phyloP scores from a whole-genome alignment of 2,797 vertebrate species.

The Sebastes hubbsi region DNA sequence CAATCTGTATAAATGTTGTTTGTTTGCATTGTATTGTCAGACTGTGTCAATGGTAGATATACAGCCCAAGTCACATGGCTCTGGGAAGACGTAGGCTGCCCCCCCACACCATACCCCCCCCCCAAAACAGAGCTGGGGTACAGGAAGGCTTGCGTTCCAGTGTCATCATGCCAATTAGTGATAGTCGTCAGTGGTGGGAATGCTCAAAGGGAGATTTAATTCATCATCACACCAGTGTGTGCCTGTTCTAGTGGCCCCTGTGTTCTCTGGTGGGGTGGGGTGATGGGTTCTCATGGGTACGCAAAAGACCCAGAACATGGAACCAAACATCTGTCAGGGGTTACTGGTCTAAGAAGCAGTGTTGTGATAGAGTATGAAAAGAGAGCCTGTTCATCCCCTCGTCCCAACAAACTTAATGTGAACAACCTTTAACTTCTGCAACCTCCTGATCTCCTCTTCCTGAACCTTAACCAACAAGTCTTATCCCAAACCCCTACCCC shows the following conservation, averaged over 20 bases:
- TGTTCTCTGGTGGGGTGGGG: slow-evolving; percentile 49
- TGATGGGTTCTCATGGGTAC: slow-evolving; percentile 51
- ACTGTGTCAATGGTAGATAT: slow-evolving; percentile 92
- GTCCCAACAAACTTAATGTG: slow-evolving; percentile 26
- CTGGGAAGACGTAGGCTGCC: slow-evolving; percentile 78
- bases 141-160: slow-evolving; percentile 82
- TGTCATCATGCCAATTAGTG: slow-evolving; percentile 97
- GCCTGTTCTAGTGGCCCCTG: slow-evolving; percentile 88
- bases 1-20: slow-evolving; percentile 85
- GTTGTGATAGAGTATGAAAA: slow-evolving; percentile 67
- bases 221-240: slow-evolving; percentile 97
- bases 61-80: slow-evolving; percentile 89
- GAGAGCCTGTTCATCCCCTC: slow-evolving; percentile 61
- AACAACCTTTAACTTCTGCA: slow-evolving; percentile 20
- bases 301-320: slow-evolving; percentile 69
- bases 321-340: slow-evolving; percentile 75
- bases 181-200: slow-evolving; percentile 90
- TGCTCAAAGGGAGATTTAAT: slow-evolving; percentile 74
- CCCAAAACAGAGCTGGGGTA: slow-evolving; percentile 73
- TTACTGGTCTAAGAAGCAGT: slow-evolving; percentile 71
- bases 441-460: neutral
- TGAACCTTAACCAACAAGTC: neutral
- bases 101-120: slow-evolving; percentile 24
- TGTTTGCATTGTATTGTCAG: slow-evolving; percentile 94
- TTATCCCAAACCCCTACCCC: neutral